Evolutionary conservation across 2,113 vertebrate species (phyloP), one percentile per base, ranked within the genome.

Genomic region (Pteropus alecto): DNA sequence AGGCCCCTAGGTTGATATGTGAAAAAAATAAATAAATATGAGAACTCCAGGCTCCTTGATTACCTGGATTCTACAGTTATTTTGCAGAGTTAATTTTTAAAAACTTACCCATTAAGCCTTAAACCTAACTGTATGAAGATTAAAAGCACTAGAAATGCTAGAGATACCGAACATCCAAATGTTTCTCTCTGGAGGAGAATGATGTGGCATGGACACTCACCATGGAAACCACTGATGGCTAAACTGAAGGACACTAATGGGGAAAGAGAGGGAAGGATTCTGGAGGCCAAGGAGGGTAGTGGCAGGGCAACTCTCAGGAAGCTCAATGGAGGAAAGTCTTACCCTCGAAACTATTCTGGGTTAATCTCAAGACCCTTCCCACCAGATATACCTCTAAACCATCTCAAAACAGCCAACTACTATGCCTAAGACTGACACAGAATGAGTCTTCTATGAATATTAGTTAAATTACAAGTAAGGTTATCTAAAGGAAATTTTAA

Each of bases 101-200:
- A 94, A 92, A 68, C 58, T 11, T 82, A 82, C 22, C 21, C 18
- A 82, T 28, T 95, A 83, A 68, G 30, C 35, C 38, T 93, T 73
- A 90, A 83, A 92, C 7, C 70, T 61, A 95, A 79, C 15, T 67
- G 10, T 65, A 93, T 15, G 28, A 95, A 91, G 48, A 85, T 88
- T n/a, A 77, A 93, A 71, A 93, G 30, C 48, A 91, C 30, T 35
- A 87, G 43, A 73, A 56, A 68, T 90, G 33, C 54, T 28, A 13
- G 67, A 63, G 26, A 58, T 43, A 83, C 24, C 67, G 61, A 77
- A 35, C 43, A 86, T 58, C n/a, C 3, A 87, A 77, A 38, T 6
- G n/a, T 43, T 74, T 26, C 70, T 58, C 63, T 63, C 19, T 54
- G 14, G 56, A 60, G 15, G 16, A 94, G 46, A 90, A 88, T 48